These are phyloP conservation scores for Hippoglossus hippoglossus DNA, from an alignment of 2,797 vertebrate genomes.

Conservation along the genomic window DNA sequence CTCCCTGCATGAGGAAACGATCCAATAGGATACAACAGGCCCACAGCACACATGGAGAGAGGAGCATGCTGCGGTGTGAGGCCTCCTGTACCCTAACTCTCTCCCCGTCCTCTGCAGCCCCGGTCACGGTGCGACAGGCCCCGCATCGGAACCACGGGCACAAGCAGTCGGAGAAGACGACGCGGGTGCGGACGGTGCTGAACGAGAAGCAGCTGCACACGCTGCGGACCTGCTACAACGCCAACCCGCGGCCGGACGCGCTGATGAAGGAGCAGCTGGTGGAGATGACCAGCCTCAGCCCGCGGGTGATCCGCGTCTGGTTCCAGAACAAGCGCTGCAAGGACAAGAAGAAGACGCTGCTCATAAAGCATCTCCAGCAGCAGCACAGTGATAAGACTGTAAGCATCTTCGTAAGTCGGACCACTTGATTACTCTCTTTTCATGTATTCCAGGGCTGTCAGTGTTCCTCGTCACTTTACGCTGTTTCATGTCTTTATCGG, in stretches of 20 bases:
- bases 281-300: slow-evolving; percentile 96
- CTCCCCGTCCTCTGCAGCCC: slow-evolving; percentile 71
- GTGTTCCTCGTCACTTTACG: not conserved
- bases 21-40: not conserved
- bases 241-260: slow-evolving; percentile 95
- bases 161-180: slow-evolving; percentile 93
- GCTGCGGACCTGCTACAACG: slow-evolving; percentile 94
- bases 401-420: slow-evolving; percentile 83
- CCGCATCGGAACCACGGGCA: slow-evolving; percentile 89
- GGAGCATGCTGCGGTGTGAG: not conserved
- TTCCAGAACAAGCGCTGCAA: slow-evolving; percentile 99
- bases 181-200: slow-evolving; percentile 93
- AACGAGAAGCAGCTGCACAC: slow-evolving; percentile 97
- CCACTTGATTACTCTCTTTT: slow-evolving; percentile 44
- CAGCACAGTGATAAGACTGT: slow-evolving; percentile 93
- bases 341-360: slow-evolving; percentile 94
- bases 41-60: not conserved
- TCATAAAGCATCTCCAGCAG: slow-evolving; percentile 94
- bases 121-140: slow-evolving; percentile 86
- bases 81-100: not conserved
- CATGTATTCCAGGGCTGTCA: not conserved
- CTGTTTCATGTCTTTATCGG: not conserved
- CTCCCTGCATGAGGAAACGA: not conserved
- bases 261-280: slow-evolving; percentile 98
- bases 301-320: slow-evolving; percentile 96